phyloP scores from a whole-genome alignment of 2,113 vertebrate genomes.

The Scatophagus argus region DNA sequence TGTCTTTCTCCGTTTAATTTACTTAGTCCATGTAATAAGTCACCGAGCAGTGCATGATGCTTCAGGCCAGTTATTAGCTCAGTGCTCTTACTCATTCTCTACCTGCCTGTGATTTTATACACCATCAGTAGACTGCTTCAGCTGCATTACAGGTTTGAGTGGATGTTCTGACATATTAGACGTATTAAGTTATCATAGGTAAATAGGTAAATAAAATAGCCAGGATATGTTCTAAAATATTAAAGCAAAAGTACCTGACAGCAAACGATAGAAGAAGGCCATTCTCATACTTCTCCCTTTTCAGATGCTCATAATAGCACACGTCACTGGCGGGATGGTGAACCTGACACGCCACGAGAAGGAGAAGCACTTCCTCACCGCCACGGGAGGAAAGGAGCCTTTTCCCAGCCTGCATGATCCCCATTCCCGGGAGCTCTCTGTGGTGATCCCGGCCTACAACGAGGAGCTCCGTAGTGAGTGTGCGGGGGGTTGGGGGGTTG shows the following conservation, averaged over 20 bases:
- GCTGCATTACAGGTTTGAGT: neutral
- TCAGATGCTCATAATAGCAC: conserved; percentile 87
- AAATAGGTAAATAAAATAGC: too few species aligned
- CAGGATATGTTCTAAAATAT: neutral
- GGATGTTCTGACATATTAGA: neutral
- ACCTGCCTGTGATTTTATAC: neutral
- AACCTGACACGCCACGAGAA: conserved; percentile 80
- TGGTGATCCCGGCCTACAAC: conserved; percentile 95
- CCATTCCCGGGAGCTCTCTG: conserved; percentile 88
- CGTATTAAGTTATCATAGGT: neutral
- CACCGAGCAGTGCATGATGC: neutral
- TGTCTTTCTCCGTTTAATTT: neutral
- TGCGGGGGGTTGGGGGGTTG: fast-evolving
- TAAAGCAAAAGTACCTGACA: neutral
- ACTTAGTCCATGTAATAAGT: neutral
- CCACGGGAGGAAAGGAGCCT: conserved; percentile 79
- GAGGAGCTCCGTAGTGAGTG: conserved; percentile 89
- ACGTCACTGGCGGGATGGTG: conserved; percentile 88
- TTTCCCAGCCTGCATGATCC: conserved; percentile 89
- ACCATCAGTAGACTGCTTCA: conserved; percentile 7
- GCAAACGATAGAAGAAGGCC: neutral
- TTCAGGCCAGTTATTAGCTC: neutral
- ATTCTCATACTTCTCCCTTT: conserved; percentile 19
- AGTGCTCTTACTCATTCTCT: neutral
- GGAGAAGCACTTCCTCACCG: conserved; percentile 88